Base-by-base conservation (phyloP, 2,888 invertebrate species). In the Digitonthophagus gazella region DNA sequence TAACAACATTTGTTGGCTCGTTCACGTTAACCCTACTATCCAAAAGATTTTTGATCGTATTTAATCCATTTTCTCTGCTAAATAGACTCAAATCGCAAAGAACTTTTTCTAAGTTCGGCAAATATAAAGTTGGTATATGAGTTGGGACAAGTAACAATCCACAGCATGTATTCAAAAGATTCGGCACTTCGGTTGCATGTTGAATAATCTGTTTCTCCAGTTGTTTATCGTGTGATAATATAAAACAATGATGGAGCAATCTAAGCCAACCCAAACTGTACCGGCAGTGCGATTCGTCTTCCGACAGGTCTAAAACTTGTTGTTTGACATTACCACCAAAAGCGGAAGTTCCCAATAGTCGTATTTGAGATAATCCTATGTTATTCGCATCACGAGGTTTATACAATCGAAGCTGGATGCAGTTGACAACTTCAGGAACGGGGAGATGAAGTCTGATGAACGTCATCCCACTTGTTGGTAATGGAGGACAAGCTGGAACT, bases 381-480 rank as follows among this genome's bases (percentile, higher is more conserved):
- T 93, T 95, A 75, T 91, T 90, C n/a, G 93, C 93, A 78, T 96
- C 96, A 44, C 93, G 86, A 0, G 97, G 96, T 80, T 93, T 93
- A 82, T 93, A 94, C 16, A 91, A 83, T 22, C 91, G 84, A 5
- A 83, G 78, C 67, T 95, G 89, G 69, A 97, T 91, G 57, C 91
- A 90, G 70, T 93, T 93, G 57, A 93, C 94, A 14, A 96, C 92
- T 82, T 95, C 91, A 1, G 96, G 93, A 71, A 91, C 89, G 1
- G 93, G 89, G 14, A 96, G 85, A 75, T 91, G 92, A 16, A 96
- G 86, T 66, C 93, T 90, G 79, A 97, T 95, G 80, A 90, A 93
- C 0, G 95, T 93, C 84, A 94, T 89, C 69, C 96, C 96, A 71
- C 93, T 92, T 2, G 96, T 96, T 73, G 90, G 89, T 81, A 95